phyloP scores from a whole-genome alignment of 2,113 vertebrate genomes.

The Emydura subglobosa region DNA sequence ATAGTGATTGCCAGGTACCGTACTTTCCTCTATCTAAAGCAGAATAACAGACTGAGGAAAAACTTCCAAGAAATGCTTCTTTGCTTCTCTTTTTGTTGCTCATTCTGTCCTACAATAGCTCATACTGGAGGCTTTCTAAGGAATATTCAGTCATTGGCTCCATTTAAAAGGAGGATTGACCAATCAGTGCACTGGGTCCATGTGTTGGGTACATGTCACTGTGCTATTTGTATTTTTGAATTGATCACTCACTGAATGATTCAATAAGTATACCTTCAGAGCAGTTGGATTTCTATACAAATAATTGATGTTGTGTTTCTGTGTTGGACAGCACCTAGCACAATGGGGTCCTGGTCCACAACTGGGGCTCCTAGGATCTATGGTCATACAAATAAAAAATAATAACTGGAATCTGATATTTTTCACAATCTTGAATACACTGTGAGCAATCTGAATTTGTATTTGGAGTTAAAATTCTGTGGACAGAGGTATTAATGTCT shows the following conservation, averaged over 20 bases:
- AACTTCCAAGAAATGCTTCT: background rate
- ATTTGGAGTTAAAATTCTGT: background rate
- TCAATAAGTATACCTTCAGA: background rate
- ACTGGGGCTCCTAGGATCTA: background rate
- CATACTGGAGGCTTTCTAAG: background rate
- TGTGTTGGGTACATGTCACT: background rate
- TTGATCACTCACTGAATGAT: background rate
- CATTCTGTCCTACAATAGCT: background rate
- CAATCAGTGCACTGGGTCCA: background rate
- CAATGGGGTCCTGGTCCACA: background rate
- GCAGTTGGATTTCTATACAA: background rate
- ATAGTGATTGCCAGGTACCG: background rate
- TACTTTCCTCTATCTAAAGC: background rate
- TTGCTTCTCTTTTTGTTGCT: background rate
- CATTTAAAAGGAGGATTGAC: background rate
- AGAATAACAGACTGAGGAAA: background rate
- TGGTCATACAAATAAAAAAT: background rate
- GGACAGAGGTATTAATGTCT: background rate
- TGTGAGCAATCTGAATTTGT: background rate
- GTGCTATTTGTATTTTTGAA: background rate
- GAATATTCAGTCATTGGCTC: fast-evolving
- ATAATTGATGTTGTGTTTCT: background rate
- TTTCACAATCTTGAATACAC: background rate
- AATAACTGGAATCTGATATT: background rate
- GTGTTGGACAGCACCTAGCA: background rate